Evolutionary conservation across 2,797 vertebrate species (phyloP).

Genomic region (Gymnoscopelus microlampas): DNA sequence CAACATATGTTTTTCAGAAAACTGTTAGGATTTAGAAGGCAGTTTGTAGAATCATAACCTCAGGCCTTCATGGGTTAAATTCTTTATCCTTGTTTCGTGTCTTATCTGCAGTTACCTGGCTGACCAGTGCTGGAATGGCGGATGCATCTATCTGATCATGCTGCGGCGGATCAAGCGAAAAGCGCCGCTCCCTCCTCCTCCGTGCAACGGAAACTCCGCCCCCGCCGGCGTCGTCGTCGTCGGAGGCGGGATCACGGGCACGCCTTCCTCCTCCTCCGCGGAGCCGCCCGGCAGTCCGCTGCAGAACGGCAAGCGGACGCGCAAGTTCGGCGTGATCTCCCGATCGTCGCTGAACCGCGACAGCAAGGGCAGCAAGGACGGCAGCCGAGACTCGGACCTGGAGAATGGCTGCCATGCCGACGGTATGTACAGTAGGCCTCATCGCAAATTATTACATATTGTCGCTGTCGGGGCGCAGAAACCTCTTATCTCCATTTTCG

Average conservation of each 20-base stretch:
- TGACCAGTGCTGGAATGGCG: constrained; percentile 98
- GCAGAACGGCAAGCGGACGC: constrained; percentile 85
- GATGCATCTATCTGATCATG: constrained; percentile 96
- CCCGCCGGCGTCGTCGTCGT: constrained; percentile 52
- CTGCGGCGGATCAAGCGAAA: constrained; percentile 95
- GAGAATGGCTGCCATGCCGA: constrained; percentile 73
- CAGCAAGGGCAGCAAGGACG: constrained; percentile 71
- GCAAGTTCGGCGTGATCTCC: constrained; percentile 93
- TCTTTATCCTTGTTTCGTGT: no score
- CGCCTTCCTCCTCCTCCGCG: constrained; percentile 18
- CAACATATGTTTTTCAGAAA: no score
- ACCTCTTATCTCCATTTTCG: no score
- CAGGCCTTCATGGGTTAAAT: no score
- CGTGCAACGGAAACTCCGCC: constrained; percentile 73
- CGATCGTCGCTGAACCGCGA: constrained; percentile 79
- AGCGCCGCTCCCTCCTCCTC: constrained; percentile 88
- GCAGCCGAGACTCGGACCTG: constrained; percentile 56
- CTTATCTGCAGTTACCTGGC: constrained; percentile 89
- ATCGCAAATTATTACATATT: no score
- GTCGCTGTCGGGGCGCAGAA: no score
- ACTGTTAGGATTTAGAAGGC: no score
- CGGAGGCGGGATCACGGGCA: constrained; percentile 11
- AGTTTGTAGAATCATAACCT: no score
- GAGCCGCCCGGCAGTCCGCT: constrained; percentile 68
- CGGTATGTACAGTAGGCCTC: constrained; percentile 21